These are phyloP conservation scores for Mus caroli DNA, from an alignment of 2,797 vertebrate species.

Conservation along the genomic window DNA sequence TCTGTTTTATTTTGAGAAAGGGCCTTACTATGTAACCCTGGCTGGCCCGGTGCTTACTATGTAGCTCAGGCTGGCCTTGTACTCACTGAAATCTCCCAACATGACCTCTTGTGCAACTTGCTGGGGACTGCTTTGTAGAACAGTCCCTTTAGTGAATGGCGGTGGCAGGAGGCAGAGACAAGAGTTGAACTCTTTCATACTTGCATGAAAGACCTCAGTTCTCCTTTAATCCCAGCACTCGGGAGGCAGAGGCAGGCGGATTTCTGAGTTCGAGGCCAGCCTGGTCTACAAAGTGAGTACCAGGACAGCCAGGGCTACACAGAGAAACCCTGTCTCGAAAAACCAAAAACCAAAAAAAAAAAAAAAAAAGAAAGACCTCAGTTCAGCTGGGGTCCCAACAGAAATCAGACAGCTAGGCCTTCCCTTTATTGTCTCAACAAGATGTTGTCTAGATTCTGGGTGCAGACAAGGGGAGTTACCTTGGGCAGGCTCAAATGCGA, in stretches of 20 bases:
- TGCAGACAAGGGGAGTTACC: background rate
- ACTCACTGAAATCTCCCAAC: background rate
- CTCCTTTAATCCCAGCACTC: too few relatives aligned
- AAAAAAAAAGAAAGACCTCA: background rate
- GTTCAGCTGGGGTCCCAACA: background rate
- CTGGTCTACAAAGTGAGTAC: too few relatives aligned
- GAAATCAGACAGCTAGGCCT: background rate
- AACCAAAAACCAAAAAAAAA: too few relatives aligned
- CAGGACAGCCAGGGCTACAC: too few relatives aligned
- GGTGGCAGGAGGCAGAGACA: constrained; percentile 32
- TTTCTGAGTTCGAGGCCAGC: too few relatives aligned
- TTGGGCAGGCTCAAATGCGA: constrained; percentile 28
- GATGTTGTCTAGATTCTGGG: constrained; percentile 23
- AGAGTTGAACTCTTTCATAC: background rate
- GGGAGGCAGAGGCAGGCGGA: too few relatives aligned
- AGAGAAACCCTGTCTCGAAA: too few relatives aligned
- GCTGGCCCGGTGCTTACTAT: background rate
- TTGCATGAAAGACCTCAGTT: background rate
- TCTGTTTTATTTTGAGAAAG: background rate
- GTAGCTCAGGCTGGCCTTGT: background rate
- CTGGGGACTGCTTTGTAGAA: background rate
- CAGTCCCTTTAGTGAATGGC: background rate
- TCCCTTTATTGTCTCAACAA: background rate
- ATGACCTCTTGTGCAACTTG: background rate
- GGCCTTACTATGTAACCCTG: background rate